Conservation (phyloP, 2,797 vertebrate genomes). For the Cichlasoma orientale region DNA sequence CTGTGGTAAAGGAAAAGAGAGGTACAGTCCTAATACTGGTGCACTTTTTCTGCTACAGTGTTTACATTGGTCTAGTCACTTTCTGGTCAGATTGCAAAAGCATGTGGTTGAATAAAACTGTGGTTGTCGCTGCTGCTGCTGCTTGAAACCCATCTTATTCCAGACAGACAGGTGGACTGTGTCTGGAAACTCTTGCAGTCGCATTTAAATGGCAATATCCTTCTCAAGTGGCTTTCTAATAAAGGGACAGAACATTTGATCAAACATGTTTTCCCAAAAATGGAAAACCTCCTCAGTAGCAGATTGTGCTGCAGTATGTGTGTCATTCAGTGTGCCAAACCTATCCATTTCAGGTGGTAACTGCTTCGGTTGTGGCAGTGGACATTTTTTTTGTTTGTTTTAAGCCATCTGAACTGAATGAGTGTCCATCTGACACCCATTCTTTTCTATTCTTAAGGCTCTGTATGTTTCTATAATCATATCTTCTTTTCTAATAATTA, state of each 20-base stretch:
- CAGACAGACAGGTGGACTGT: slow-evolving; percentile 79
- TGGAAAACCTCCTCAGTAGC: slow-evolving; percentile 40
- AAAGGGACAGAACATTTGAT: slow-evolving; percentile 48
- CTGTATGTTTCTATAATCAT: not conserved
- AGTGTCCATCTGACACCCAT: not conserved
- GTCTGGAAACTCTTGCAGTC: slow-evolving; percentile 69
- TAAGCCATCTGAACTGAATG: not conserved
- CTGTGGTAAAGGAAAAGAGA: slow-evolving; percentile 68
- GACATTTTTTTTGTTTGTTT: slow-evolving; percentile 10
- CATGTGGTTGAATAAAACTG: slow-evolving; percentile 68
- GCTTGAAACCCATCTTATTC: slow-evolving; percentile 52
- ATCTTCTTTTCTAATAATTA: not conserved
- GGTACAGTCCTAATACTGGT: slow-evolving; percentile 70
- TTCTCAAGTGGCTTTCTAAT: slow-evolving; percentile 45
- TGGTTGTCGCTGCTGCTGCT: slow-evolving; percentile 57
- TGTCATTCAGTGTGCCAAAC: slow-evolving; percentile 26
- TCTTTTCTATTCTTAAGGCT: not conserved
- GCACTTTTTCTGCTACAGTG: slow-evolving; percentile 52
- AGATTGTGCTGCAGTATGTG: slow-evolving; percentile 35
- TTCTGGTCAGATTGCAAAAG: slow-evolving; percentile 71
- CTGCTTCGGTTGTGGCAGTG: slow-evolving; percentile 21
- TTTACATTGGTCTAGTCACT: slow-evolving; percentile 67
- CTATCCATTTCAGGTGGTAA: slow-evolving; percentile 31
- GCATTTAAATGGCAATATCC: slow-evolving; percentile 52
- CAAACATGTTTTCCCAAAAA: slow-evolving; percentile 45